phyloP scores from a whole-genome alignment of 2,113 vertebrate genomes.

The Copsychus sechellarum region DNA sequence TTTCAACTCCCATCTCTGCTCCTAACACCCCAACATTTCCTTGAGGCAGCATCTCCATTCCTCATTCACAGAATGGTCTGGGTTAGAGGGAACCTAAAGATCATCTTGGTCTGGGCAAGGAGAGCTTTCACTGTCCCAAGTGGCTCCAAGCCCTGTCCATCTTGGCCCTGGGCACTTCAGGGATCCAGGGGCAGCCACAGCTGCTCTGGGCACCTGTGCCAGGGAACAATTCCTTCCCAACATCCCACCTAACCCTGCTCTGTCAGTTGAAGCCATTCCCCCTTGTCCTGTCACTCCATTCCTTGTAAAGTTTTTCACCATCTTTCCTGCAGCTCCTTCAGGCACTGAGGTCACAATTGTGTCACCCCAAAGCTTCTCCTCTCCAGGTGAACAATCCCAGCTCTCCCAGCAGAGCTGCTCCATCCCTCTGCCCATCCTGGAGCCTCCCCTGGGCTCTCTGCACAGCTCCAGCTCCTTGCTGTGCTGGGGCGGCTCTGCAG shows the following conservation, averaged over 20 bases:
- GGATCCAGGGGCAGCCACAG: not conserved
- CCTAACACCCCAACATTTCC: rapidly evolving
- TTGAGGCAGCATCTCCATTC: not conserved
- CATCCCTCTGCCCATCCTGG: not conserved
- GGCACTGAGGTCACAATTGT: rapidly evolving
- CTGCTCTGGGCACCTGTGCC: not conserved
- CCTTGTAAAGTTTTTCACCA: not conserved
- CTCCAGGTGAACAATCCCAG: not conserved
- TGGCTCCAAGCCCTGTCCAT: rapidly evolving
- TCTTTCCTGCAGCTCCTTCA: not conserved
- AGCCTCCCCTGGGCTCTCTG: not conserved
- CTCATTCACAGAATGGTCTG: not conserved
- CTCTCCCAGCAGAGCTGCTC: not conserved
- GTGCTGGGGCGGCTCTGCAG: not conserved
- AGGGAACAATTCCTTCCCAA: rapidly evolving
- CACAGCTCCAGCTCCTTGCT: not conserved
- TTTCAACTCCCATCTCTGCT: not conserved
- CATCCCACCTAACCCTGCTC: not conserved
- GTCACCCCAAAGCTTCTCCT: not conserved
- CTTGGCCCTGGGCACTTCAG: not conserved
- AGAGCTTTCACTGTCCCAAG: not conserved
- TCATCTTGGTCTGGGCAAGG: not conserved
- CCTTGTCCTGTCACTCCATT: not conserved
- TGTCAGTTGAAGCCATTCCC: not conserved
- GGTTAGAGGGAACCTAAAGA: rapidly evolving